Conservation (phyloP, 2,797 vertebrate genomes). For the Sebastes hopkinsi region DNA sequence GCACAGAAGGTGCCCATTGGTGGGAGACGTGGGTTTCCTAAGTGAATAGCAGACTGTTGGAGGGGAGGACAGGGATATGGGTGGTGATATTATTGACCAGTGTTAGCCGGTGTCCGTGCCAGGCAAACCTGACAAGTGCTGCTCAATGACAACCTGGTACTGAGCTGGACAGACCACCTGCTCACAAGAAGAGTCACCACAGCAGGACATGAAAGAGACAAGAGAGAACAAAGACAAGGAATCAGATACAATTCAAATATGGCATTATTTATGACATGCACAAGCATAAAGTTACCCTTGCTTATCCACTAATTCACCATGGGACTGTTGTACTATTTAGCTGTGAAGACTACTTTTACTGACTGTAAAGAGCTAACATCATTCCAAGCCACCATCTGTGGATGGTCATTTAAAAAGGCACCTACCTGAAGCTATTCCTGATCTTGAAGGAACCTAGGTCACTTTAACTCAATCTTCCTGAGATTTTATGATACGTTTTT, state of each 20-base stretch:
- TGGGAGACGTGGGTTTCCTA: background rate
- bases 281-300: background rate
- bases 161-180: slow-evolving; percentile 53
- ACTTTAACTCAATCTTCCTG: background rate
- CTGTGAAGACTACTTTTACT: background rate
- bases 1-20: background rate
- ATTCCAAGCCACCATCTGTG: background rate
- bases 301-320: background rate
- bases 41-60: background rate
- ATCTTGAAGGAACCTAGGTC: background rate
- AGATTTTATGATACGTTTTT: background rate
- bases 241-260: background rate
- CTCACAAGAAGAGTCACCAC: slow-evolving; percentile 11
- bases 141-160: slow-evolving; percentile 82
- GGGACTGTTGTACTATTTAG: background rate
- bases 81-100: slow-evolving; percentile 22
- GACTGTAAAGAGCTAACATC: background rate
- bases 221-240: slow-evolving; percentile 1
- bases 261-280: background rate
- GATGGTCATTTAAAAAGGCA: background rate
- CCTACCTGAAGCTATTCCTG: background rate
- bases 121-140: slow-evolving; percentile 72
- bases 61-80: background rate
- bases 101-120: slow-evolving; percentile 76
- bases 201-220: slow-evolving; percentile 28